Conservation (phyloP, 2,888 invertebrate species). For the Stegana nigrithorax region DNA sequence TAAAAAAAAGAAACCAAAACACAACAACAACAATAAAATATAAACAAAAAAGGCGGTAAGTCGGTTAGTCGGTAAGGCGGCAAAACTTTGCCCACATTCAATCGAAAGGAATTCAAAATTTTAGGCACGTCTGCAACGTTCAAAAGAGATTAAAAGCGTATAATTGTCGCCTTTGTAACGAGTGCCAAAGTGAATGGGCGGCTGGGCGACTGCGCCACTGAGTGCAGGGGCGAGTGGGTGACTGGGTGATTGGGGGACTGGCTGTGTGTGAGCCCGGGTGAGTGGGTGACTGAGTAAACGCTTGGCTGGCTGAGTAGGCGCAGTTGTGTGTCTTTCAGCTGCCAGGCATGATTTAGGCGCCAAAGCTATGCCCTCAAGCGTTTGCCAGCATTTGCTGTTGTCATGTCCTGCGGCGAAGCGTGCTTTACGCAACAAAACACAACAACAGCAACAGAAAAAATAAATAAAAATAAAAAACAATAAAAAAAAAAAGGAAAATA, state of each 20-base stretch:
- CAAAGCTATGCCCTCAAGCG: slow-evolving; percentile 21
- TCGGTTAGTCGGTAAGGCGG: neutral
- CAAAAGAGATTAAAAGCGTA: slow-evolving; percentile 62
- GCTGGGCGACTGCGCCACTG: neutral
- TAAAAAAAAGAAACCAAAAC: neutral
- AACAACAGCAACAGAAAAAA: too few relatives aligned
- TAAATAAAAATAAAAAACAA: too few relatives aligned
- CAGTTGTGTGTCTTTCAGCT: slow-evolving; percentile 45
- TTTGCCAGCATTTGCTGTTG: too few relatives aligned
- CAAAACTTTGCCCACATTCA: too few relatives aligned
- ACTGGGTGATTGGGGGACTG: too few relatives aligned
- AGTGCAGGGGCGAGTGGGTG: slow-evolving; percentile 3
- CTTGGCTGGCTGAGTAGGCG: slow-evolving; percentile 32
- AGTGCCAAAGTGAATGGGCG: slow-evolving; percentile 7
- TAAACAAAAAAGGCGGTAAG: neutral
- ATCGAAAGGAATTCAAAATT: slow-evolving; percentile 46
- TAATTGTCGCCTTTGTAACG: slow-evolving; percentile 57
- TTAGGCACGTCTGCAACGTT: slow-evolving; percentile 60
- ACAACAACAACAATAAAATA: neutral
- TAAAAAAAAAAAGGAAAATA: too few relatives aligned
- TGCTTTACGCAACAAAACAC: too few relatives aligned
- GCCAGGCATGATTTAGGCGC: slow-evolving; percentile 58
- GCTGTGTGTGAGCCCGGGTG: too few relatives aligned
- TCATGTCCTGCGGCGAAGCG: neutral
- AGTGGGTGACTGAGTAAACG: slow-evolving; percentile 4